Conservation (phyloP, 2,888 invertebrate species). For the Stictocephala bisonia region DNA sequence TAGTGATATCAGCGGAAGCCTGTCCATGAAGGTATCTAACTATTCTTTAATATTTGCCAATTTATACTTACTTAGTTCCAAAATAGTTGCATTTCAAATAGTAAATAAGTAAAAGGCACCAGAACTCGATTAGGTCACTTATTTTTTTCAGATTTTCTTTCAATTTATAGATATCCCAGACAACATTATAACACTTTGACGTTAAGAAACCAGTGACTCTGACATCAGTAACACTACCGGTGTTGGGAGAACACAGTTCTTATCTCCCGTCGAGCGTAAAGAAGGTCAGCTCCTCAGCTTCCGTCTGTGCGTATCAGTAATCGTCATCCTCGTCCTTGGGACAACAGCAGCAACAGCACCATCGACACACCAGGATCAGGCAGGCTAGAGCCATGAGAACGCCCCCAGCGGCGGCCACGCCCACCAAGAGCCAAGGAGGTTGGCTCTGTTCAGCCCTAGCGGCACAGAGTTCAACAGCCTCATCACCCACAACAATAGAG, state of each 20-base stretch:
- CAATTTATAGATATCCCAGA: too few species aligned
- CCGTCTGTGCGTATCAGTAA: constrained; percentile 49
- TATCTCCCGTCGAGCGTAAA: constrained; percentile 8
- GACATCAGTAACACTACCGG: too few species aligned
- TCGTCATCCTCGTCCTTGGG: constrained; percentile 54
- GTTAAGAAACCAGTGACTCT: too few species aligned
- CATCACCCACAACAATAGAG: constrained; percentile 74
- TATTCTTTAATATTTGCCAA: too few species aligned
- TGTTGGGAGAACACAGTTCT: not conserved
- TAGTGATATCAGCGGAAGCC: too few species aligned
- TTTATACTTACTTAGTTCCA: too few species aligned
- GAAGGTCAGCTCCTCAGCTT: too few species aligned
- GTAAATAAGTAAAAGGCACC: too few species aligned
- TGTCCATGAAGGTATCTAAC: too few species aligned
- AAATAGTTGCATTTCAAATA: too few species aligned
- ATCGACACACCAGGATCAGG: constrained; percentile 71
- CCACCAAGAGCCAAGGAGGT: constrained; percentile 73
- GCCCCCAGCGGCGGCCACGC: constrained; percentile 72
- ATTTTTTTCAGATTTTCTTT: not conserved
- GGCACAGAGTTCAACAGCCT: constrained; percentile 79
- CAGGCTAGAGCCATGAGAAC: constrained; percentile 70
- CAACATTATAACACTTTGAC: too few species aligned
- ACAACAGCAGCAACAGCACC: constrained; percentile 64
- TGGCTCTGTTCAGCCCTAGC: constrained; percentile 67
- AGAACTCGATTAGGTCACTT: too few species aligned